A percentile compares a stretch with the other conserved stretches of the same genome.
These are phyloP conservation scores for Sardina pilchardus DNA, from an alignment of 2,113 vertebrate genomes.

Conservation along the genomic window DNA sequence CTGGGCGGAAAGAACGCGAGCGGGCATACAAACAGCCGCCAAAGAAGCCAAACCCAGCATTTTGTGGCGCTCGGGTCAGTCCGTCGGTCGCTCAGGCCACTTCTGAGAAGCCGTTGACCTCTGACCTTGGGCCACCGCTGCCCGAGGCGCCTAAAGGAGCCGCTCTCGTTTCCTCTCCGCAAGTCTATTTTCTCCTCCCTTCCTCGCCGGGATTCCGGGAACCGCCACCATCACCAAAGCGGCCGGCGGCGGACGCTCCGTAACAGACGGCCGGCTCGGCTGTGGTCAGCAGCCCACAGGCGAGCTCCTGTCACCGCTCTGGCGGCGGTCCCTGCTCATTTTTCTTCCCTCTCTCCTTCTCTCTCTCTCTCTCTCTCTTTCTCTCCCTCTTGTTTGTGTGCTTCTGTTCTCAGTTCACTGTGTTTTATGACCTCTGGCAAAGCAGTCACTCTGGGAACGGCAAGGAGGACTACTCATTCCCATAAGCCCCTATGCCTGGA, in stretches of 20 bases:
- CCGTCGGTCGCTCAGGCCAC: not conserved
- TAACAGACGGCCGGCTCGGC: not conserved
- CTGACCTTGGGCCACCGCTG: not conserved
- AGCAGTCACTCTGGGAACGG: not conserved
- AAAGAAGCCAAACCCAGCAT: not conserved
- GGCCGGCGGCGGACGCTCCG: too few relatives aligned
- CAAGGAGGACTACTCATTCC: not conserved
- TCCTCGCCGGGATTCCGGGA: not conserved
- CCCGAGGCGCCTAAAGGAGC: not conserved
- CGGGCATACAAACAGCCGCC: not conserved
- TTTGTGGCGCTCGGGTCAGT: not conserved
- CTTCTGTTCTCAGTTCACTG: not conserved
- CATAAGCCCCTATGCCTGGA: not conserved
- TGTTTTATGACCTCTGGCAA: conserved; percentile 1
- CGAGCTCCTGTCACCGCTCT: not conserved
- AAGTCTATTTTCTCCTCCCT: not conserved
- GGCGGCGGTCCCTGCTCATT: not conserved
- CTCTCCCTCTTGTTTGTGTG: not conserved
- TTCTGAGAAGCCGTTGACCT: not conserved
- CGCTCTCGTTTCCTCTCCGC: not conserved
- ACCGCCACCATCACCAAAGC: not conserved
- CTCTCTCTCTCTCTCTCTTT: not conserved
- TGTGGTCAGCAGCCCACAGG: not conserved
- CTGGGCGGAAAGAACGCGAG: not conserved
- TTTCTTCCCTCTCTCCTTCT: not conserved